These are phyloP conservation scores for Aythya baeri DNA, from an alignment of 2,113 vertebrate genomes.

Conservation along the genomic window DNA sequence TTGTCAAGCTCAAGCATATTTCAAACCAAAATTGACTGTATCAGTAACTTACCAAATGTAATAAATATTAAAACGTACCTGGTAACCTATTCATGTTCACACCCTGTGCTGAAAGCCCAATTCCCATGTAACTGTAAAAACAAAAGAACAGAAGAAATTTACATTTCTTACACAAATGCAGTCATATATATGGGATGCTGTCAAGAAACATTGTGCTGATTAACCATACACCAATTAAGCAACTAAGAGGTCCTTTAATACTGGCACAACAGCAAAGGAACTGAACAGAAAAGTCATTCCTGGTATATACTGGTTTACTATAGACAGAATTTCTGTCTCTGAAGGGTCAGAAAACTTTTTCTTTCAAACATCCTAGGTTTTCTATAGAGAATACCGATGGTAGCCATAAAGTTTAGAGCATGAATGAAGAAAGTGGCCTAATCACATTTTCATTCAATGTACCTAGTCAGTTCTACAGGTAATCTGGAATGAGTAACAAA, in stretches of 20 bases:
- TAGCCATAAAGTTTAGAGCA: background rate
- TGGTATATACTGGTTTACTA: background rate
- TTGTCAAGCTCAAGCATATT: background rate
- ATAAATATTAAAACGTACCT: slow-evolving; percentile 79
- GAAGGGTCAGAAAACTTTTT: background rate
- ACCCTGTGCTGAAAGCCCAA: slow-evolving; percentile 98
- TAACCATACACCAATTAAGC: background rate
- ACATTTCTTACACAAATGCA: background rate
- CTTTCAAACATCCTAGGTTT: background rate
- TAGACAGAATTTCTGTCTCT: background rate
- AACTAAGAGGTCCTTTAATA: background rate
- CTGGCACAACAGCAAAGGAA: background rate
- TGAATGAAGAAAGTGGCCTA: background rate
- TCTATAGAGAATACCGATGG: background rate
- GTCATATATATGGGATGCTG: background rate
- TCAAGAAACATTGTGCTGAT: background rate
- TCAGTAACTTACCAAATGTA: background rate
- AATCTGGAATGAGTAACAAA: background rate
- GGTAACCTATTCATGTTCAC: slow-evolving; percentile 99
- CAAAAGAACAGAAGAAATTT: slow-evolving; percentile 37
- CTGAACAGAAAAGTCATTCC: background rate
- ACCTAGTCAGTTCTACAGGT: background rate
- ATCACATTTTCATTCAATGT: background rate
- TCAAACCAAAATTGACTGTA: background rate
- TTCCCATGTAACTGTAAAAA: slow-evolving; percentile 96